These are phyloP conservation scores for Anguilla anguilla DNA, from an alignment of 2,797 vertebrate genomes.

Conservation along the genomic window DNA sequence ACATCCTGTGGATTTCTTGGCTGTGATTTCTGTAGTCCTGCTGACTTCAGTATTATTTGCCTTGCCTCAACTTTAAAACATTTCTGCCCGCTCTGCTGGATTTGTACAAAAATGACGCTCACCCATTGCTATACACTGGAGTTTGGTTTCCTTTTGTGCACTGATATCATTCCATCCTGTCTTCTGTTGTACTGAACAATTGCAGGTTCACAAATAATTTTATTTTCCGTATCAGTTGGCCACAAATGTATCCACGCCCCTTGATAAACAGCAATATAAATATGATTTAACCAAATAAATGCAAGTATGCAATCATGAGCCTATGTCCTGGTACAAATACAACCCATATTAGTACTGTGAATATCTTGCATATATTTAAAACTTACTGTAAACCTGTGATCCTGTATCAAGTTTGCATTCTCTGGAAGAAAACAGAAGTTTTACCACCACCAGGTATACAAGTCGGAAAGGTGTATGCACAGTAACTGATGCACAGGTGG, in stretches of 20 bases:
- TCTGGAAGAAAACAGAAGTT: not conserved
- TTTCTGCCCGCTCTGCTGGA: not conserved
- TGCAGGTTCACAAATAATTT: not conserved
- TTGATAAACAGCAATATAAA: not conserved
- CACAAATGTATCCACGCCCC: not conserved
- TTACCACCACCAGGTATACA: not conserved
- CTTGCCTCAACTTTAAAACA: conserved; percentile 21
- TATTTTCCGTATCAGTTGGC: not conserved
- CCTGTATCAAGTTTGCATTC: not conserved
- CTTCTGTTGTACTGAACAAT: not conserved
- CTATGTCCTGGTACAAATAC: not conserved
- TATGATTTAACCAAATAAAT: not conserved
- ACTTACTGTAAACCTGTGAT: not conserved
- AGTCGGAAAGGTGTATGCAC: not conserved
- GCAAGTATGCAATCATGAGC: not conserved
- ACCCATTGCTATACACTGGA: not conserved
- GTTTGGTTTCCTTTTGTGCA: not conserved
- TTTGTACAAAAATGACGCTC: not conserved
- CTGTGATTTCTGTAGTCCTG: conserved; percentile 38
- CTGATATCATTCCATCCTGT: not conserved
- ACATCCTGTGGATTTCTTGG: conserved; percentile 42
- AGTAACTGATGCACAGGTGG: too few species aligned
- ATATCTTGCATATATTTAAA: not conserved
- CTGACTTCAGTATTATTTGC: conserved; percentile 38
- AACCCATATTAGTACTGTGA: not conserved